Base-by-base conservation (phyloP, 2,888 invertebrate species). In the Operophtera brumata region DNA sequence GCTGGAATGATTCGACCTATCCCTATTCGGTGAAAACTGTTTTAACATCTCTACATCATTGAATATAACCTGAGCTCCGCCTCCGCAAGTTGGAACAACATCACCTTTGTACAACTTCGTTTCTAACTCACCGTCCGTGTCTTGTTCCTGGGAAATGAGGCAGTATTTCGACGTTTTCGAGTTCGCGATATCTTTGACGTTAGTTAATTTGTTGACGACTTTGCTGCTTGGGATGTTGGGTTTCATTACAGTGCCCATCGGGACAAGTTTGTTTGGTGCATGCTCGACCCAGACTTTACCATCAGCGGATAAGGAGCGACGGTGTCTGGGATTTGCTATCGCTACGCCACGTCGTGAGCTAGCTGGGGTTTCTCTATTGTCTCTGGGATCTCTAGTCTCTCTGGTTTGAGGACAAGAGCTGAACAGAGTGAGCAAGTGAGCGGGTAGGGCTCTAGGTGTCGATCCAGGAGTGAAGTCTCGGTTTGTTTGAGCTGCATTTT, bases 51-150 rank as follows among this genome's bases (percentile, higher is more conserved):
- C 99, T 1, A 99, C 95, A 81, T 99, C 99, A 67, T 96, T 95
- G 77, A 99, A 98, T 25, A 98, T 94, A 0, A 99, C 96, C 74
- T 99, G 97, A 0, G 98, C 96, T 0, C 99, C 99, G 0, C 99
- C 99, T 1, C 97, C 96, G 53, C 95, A 94, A 0, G 99, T 99
- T 0, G 97, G 97, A 1, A 98, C 92, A 2, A 99, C 96, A 78
- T 99, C 97, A 10, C 96, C 99, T 93, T 98, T 99, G 77, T 96
- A 97, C 11, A 98, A 78, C 70, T 96, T 96, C 0, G 99, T 99
- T 81, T 97, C 97, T 2, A 99, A 86, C 73, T 97, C 97, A 0
- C 99, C 99, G 67, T 96, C 96, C 0, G 95, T 94, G 77, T 98
- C 98, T 13, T 96, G 94, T 69, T 96, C 96, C 83, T 99, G 99